Percentiles rank a stretch among this genome's conserved stretches.
Conservation (phyloP, 2,888 invertebrate genomes). For the Trypoxylon attenuatum region DNA sequence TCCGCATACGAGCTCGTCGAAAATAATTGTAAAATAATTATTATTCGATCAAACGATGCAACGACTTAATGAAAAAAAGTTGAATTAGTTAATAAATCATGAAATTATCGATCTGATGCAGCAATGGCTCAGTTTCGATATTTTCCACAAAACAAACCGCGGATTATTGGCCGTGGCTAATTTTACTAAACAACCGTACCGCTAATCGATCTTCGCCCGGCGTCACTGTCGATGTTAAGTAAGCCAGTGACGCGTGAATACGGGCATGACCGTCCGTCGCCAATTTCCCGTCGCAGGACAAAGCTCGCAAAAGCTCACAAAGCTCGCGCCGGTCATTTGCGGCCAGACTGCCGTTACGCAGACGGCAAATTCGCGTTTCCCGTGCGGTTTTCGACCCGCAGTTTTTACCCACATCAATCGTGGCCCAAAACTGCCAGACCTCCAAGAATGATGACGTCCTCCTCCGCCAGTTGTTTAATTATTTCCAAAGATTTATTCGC, state of each 20-base stretch:
- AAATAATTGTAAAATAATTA: no score
- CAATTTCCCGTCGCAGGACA: conserved; percentile 22
- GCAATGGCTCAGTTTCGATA: no score
- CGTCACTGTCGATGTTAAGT: conserved; percentile 17
- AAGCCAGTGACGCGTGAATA: conserved; percentile 25
- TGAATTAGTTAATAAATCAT: no score
- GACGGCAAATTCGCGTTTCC: conserved; percentile 16
- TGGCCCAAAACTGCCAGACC: conserved; percentile 13
- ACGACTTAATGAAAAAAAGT: no score
- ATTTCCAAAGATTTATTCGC: neutral
- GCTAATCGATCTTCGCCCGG: conserved; percentile 8
- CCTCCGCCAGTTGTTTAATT: conserved; percentile 4
- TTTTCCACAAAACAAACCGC: neutral
- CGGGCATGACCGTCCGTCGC: conserved; percentile 9
- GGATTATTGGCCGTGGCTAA: neutral
- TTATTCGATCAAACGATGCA: no score
- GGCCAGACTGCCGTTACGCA: conserved; percentile 14
- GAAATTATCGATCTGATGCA: no score
- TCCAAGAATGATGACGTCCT: neutral
- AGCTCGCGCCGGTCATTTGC: conserved; percentile 20
- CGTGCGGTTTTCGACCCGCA: conserved; percentile 7
- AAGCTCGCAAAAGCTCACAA: conserved; percentile 4
- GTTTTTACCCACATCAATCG: conserved; percentile 15
- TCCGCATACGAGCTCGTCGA: no score
- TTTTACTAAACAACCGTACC: neutral